phyloP scores from a whole-genome alignment of 2,113 vertebrate genomes.

The Microtus richardsoni region DNA sequence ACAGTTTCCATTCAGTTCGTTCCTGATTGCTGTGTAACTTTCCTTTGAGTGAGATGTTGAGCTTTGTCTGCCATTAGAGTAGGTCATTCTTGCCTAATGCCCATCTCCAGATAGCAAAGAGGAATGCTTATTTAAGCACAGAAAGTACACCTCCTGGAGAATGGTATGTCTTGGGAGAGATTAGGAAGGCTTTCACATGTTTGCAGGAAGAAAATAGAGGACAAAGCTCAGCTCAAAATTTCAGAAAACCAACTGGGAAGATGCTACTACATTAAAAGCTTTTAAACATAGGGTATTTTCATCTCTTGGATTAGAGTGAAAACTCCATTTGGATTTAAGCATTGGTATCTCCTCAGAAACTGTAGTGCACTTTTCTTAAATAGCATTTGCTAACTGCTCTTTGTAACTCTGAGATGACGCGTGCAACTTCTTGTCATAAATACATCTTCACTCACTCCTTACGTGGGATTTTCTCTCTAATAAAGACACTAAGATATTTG shows the following conservation, averaged over 20 bases:
- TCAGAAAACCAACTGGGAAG: background rate
- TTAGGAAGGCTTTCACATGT: slow-evolving; percentile 43
- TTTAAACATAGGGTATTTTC: background rate
- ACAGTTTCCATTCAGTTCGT: background rate
- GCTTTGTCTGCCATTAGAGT: slow-evolving; percentile 26
- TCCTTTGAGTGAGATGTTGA: background rate
- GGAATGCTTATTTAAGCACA: slow-evolving; percentile 43
- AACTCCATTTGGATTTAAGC: slow-evolving; percentile 44
- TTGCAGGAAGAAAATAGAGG: slow-evolving; percentile 63
- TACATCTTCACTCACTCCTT: background rate
- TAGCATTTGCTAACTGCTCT: background rate
- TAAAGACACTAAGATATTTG: background rate
- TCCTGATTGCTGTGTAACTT: slow-evolving; percentile 52
- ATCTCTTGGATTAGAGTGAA: background rate
- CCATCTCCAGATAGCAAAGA: slow-evolving; percentile 54
- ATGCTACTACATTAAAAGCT: background rate
- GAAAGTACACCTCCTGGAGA: background rate
- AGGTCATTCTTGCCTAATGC: slow-evolving; percentile 21
- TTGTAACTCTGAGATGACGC: background rate
- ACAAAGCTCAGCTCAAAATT: background rate
- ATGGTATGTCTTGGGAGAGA: slow-evolving; percentile 25
- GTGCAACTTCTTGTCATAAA: slow-evolving; percentile 18
- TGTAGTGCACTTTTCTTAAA: slow-evolving; percentile 13
- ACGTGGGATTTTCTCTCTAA: background rate
- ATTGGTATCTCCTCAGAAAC: background rate